Base-by-base conservation (phyloP, 2,888 invertebrate species). In the Nomada goodeniana region DNA sequence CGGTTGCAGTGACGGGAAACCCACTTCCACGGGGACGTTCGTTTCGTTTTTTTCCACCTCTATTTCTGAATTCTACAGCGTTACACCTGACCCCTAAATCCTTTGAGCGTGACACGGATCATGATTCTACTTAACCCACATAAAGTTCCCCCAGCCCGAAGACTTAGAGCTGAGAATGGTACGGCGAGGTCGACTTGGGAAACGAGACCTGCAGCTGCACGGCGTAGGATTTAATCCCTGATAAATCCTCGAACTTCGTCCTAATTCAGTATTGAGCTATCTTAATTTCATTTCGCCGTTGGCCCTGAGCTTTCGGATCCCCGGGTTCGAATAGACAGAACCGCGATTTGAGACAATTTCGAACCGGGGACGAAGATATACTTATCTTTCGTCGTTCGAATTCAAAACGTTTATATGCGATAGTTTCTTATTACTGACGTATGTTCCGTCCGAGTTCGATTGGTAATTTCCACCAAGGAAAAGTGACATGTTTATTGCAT, bases 191-290 rank as follows among this genome's bases (percentile, higher is more conserved):
- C 82, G 85, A 89, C 87, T 89, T 82, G 84, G 87, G 77, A 82
- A 85, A 86, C 77, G 82, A 80, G 81, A 85, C 82, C 79, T 76
- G 75, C 88, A 82, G 79, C 84, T 84, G 86, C 86, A 86, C 72
- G 86, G 88, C 87, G 88, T 87, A 88, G 85, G 88, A 92, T 90
- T 91, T 92, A 92, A 93, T 92, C 92, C 91, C 88, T 92, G 91
- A 92, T 92, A 93, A 93, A 93, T 91, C 92, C 91, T 89, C 88
- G 81, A 92, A 92, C 90, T 92, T 91, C 80, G 85, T 87, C 84
- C 90, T 92, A 92, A 92, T 92, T 92, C 92, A 81, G 89, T 90
- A 92, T 92, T 90, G 91, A 92, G 91, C 91, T 90, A 89, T 90
- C 90, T 91, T 93, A 92, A 93, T 92, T 93, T 92, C 90, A 92